Evolutionary conservation across 2,888 invertebrate genomes (phyloP), one percentile per base, ranked within the genome.

Genomic region (Phyto melanocephala): DNA sequence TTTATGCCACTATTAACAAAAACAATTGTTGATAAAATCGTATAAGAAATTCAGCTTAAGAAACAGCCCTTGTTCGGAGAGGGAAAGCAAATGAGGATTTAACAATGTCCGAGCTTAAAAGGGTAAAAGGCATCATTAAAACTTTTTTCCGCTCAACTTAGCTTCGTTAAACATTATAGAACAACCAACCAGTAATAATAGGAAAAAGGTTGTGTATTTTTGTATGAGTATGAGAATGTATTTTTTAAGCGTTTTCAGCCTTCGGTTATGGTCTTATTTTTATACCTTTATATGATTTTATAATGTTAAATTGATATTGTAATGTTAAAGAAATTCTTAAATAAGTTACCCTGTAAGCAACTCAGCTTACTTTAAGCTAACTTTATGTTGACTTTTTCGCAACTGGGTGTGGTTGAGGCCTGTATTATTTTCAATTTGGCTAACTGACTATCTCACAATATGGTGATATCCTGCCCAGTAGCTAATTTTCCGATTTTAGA

Each of bases 141-240:
- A 87, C 20, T 62, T 87, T 88, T 87, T 40, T 28, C 11, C 28
- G 11, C 22, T 86, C 84, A 84, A 87, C 85, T 87, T 87, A 88
- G 89, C 88, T 88, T 88, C 88, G 88, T 89, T 88, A 86, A 88
- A 86, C 88, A 87, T 84, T 15, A 33, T 8, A 50, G n/a, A 85
- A 71, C 54, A 81, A 62, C 58, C 79, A 70, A 24, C 17, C 15
- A 45, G n/a, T n/a, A n/a, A n/a, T n/a, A n/a, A n/a, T n/a, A n/a
- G n/a, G n/a, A n/a, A 22, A 50, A 50, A 50, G 13, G 50, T 22
- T 50, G 0, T 24, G 15, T 45, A 15, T 3, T n/a, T 45, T 22
- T 50, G 4, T 22, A 47, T 15, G 8, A 47, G 11, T 45, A 22
- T 1, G 22, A 11, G 20, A 47, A 4, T 20, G 6, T 24, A 17